Evolutionary conservation across 2,113 vertebrate species (phyloP).

Genomic region (Centropus unirufus): DNA sequence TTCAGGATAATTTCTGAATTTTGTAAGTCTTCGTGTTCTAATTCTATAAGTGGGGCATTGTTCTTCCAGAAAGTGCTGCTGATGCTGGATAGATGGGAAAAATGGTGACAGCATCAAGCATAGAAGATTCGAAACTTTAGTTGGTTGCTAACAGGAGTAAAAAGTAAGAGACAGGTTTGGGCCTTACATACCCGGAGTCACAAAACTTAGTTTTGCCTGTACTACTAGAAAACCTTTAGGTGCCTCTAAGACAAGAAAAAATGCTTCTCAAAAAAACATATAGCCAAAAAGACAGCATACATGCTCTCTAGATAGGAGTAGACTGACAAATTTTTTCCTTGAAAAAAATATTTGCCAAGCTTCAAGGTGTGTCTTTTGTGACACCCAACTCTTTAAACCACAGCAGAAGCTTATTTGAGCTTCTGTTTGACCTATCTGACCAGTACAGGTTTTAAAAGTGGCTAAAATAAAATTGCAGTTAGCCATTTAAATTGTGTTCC

Average conservation of each 20-base stretch:
- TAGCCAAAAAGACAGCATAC: neutral
- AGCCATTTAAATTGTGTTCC: slow-evolving; percentile 45
- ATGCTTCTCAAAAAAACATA: neutral
- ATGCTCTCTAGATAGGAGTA: neutral
- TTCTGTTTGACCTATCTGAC: slow-evolving; percentile 33
- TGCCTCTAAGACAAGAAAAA: neutral
- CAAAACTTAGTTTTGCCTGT: neutral
- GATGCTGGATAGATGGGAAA: neutral
- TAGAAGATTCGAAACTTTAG: accelerated
- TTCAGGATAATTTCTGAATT: neutral
- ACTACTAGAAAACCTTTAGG: neutral
- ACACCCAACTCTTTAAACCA: neutral
- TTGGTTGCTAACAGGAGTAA: accelerated
- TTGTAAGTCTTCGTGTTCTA: neutral
- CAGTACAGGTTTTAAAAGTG: neutral
- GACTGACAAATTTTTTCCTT: neutral
- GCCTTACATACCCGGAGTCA: accelerated
- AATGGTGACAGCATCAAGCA: neutral
- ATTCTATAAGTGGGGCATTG: neutral
- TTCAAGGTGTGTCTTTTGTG: neutral
- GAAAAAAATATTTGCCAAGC: neutral
- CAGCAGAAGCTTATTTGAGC: slow-evolving; percentile 2
- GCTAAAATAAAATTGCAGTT: slow-evolving; percentile 45
- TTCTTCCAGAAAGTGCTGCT: neutral
- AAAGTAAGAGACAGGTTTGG: neutral